Percentiles rank a stretch among this genome's conserved stretches.
phyloP scores from a whole-genome alignment of 2,113 vertebrate genomes.

The Nibea albiflora region DNA sequence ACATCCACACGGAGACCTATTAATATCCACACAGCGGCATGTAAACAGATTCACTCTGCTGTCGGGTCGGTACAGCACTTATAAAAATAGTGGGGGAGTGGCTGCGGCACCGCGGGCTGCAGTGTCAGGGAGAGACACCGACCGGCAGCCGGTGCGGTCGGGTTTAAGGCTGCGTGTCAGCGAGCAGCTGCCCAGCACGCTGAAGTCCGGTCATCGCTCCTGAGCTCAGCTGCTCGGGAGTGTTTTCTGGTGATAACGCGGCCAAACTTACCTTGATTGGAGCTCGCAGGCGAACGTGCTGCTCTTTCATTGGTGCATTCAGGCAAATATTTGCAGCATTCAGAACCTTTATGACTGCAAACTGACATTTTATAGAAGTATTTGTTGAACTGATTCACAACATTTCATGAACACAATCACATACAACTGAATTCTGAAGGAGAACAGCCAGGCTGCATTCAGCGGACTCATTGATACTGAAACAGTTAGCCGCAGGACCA shows the following conservation, averaged over 20 bases:
- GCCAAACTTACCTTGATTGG: no score
- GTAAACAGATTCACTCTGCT: conserved; percentile 4
- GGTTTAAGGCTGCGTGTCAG: neutral
- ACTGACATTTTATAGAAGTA: no score
- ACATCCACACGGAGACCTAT: conserved; percentile 9
- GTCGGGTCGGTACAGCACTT: neutral
- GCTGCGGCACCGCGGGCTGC: neutral
- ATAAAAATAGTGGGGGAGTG: neutral
- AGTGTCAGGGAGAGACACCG: neutral
- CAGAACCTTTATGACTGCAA: no score
- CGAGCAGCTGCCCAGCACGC: neutral
- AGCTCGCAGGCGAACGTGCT: no score
- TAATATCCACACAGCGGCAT: conserved; percentile 16
- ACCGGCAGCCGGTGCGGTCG: neutral
- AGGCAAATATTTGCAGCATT: no score
- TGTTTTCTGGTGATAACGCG: no score
- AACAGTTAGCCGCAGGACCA: neutral
- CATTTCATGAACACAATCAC: neutral
- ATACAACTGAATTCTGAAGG: neutral
- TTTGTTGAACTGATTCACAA: no score
- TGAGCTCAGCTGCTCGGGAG: no score
- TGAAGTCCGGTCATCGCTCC: neutral
- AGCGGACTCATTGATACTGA: neutral
- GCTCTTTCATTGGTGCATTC: conserved; percentile 1
- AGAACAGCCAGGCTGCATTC: neutral